A percentile compares a stretch with the other conserved stretches of the same genome.
Evolutionary conservation across 2,113 vertebrate species (phyloP).

Genomic region (Callipepla squamata): DNA sequence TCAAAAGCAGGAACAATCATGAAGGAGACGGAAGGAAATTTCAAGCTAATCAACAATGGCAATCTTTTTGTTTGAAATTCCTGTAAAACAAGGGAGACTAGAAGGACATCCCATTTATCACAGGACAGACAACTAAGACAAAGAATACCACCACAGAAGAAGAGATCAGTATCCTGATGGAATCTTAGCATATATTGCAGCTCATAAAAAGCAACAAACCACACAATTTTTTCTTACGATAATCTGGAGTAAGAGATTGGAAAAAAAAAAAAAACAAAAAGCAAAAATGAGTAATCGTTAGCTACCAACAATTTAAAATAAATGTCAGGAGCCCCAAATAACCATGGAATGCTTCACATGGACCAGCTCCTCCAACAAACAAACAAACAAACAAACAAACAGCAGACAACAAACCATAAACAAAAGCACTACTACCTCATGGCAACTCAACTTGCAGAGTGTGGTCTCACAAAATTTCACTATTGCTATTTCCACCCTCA

Average conservation of each 20-base stretch:
- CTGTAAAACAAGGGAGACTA: accelerated
- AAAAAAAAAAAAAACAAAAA: background rate
- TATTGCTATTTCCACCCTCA: background rate
- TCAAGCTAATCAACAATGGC: background rate
- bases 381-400: background rate
- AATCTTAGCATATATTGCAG: background rate
- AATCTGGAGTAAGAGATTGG: background rate
- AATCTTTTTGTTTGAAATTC: background rate
- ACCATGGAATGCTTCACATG: accelerated
- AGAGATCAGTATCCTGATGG: background rate
- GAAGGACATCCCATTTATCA: background rate
- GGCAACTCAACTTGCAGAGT: accelerated
- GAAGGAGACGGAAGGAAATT: background rate
- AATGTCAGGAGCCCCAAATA: background rate
- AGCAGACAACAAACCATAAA: background rate
- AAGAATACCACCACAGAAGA: background rate
- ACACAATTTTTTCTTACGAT: accelerated
- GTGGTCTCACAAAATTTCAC: background rate
- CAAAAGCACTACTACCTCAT: background rate
- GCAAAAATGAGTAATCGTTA: background rate
- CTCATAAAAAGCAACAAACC: background rate
- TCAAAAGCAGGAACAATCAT: background rate
- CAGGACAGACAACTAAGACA: background rate
- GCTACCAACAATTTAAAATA: background rate
- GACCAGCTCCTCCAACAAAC: background rate